Conservation (phyloP, 2,888 invertebrate genomes). For the Papilio elwesi region DNA sequence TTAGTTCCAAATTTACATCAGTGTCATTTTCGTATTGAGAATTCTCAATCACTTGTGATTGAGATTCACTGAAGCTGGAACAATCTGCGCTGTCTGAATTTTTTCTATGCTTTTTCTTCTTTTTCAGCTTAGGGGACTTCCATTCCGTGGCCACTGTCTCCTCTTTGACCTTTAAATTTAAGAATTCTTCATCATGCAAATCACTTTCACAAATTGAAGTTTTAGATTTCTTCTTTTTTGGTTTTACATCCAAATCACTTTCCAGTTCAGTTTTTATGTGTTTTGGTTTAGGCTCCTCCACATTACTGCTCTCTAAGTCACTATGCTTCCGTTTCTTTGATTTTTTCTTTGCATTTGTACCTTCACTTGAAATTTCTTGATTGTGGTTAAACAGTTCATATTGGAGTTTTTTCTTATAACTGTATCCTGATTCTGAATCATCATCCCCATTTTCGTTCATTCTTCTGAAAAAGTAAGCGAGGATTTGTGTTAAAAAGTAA, state of each 20-base stretch:
- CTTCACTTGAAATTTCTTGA: conserved; percentile 35
- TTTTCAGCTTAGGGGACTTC: conserved; percentile 45
- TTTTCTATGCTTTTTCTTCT: conserved; percentile 47
- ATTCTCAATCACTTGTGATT: conserved; percentile 37
- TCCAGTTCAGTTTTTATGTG: conserved; percentile 58
- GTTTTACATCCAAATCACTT: conserved; percentile 55
- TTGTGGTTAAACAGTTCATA: conserved; percentile 43
- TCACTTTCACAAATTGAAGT: conserved; percentile 30
- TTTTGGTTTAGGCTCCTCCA: conserved; percentile 46
- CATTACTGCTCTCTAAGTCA: conserved; percentile 22
- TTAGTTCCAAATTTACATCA: conserved; percentile 38
- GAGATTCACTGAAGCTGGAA: conserved; percentile 38
- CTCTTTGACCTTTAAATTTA: conserved; percentile 60
- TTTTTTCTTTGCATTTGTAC: conserved; percentile 41
- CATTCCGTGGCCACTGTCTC: conserved; percentile 49
- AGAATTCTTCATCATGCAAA: conserved; percentile 53
- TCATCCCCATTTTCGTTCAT: conserved; percentile 37
- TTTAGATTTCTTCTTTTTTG: conserved; percentile 47
- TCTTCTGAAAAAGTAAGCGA: conserved; percentile 28
- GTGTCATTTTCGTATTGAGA: conserved; percentile 36
- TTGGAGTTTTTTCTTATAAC: conserved; percentile 48
- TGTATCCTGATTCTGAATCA: conserved; percentile 44
- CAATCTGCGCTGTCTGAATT: conserved; percentile 23
- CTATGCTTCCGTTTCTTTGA: conserved; percentile 47
- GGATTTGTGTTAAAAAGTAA: neutral